Percentiles rank a stretch among this genome's conserved stretches.
phyloP scores from a whole-genome alignment of 2,888 invertebrate species.

The Eupithecia centaureata region DNA sequence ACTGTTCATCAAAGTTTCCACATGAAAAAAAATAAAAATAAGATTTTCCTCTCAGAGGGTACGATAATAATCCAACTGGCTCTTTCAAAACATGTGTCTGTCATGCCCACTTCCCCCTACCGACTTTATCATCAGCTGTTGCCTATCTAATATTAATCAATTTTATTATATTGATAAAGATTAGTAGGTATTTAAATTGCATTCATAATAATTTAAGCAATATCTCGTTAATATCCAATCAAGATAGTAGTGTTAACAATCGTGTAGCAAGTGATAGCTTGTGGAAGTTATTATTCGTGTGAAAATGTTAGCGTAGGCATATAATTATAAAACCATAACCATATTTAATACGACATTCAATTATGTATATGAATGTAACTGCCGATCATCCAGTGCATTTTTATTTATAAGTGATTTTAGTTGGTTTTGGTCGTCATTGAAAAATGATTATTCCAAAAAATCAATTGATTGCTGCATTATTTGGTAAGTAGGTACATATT shows the following conservation, averaged over 20 bases:
- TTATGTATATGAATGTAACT: too few relatives aligned
- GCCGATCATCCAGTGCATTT: not conserved
- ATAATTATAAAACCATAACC: too few relatives aligned
- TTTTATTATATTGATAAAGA: not conserved
- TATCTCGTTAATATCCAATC: not conserved
- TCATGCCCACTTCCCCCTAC: too few relatives aligned
- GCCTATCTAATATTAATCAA: not conserved
- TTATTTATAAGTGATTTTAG: not conserved
- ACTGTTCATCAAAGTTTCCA: too few relatives aligned
- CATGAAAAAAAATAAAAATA: too few relatives aligned
- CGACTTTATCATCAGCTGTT: not conserved
- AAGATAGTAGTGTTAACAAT: not conserved
- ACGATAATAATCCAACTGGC: too few relatives aligned
- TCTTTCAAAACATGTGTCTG: too few relatives aligned
- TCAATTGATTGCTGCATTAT: conserved; percentile 5
- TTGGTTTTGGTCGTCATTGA: too few relatives aligned
- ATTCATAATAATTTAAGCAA: not conserved
- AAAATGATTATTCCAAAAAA: conserved; percentile 1
- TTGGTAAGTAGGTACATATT: not conserved
- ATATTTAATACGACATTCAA: too few relatives aligned
- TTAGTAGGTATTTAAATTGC: not conserved
- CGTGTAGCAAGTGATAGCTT: not conserved
- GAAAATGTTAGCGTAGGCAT: not conserved
- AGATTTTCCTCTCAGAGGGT: too few relatives aligned
- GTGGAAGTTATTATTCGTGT: not conserved